phyloP scores from a whole-genome alignment of 2,797 vertebrate species.

The Sebastes steindachneri region DNA sequence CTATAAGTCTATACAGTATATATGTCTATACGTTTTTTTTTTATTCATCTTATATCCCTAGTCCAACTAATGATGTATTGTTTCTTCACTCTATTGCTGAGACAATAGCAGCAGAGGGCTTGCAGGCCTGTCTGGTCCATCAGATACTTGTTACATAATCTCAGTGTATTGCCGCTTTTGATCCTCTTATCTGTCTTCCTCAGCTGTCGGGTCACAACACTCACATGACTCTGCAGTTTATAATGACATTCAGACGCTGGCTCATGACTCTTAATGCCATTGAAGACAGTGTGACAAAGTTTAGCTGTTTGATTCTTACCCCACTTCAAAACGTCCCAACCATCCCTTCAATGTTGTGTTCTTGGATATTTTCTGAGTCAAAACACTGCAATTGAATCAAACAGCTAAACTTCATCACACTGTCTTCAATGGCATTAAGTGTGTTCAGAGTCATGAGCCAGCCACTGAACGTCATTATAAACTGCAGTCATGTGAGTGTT shows the following conservation, averaged over 20 bases:
- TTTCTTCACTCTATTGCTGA: not conserved
- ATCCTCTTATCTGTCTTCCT: constrained; percentile 39
- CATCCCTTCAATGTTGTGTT: no score
- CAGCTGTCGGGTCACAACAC: not conserved
- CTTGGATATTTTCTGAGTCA: no score
- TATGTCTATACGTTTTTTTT: not conserved
- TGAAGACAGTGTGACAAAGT: not conserved
- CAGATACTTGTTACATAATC: constrained; percentile 13
- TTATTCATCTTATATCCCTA: not conserved
- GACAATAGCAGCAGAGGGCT: not conserved
- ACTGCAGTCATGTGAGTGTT: constrained; percentile 4
- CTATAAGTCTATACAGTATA: no score
- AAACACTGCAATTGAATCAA: no score
- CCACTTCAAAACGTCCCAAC: no score
- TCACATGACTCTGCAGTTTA: constrained; percentile 14
- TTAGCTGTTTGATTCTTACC: not conserved
- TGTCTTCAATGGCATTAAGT: not conserved
- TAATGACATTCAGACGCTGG: not conserved
- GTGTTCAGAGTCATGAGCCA: not conserved
- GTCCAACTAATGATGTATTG: not conserved
- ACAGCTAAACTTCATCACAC: not conserved
- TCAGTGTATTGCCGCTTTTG: not conserved
- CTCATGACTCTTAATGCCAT: not conserved
- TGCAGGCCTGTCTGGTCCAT: not conserved
- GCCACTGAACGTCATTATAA: not conserved